These are phyloP conservation scores for Pelmatolapia mariae DNA, from an alignment of 2,113 vertebrate genomes.

Conservation along the genomic window DNA sequence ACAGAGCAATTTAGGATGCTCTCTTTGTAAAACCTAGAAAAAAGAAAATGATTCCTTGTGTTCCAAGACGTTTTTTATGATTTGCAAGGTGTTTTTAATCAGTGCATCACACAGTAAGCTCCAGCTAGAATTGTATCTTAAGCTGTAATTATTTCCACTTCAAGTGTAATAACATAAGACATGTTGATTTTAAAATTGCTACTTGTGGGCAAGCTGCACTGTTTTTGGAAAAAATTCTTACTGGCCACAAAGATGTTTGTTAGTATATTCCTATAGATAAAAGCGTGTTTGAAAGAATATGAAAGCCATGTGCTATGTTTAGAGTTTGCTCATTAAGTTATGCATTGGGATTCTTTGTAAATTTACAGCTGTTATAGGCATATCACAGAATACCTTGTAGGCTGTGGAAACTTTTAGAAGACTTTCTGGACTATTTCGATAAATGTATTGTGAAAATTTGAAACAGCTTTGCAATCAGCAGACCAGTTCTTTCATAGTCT, in stretches of 20 bases:
- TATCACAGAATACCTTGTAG: background rate
- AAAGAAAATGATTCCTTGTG: background rate
- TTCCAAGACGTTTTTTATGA: background rate
- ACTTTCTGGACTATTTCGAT: background rate
- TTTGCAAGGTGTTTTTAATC: conserved; percentile 22
- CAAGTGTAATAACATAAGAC: background rate
- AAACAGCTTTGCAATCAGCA: background rate
- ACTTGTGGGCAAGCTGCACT: background rate
- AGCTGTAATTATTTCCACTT: conserved; percentile 37
- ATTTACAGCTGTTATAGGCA: background rate
- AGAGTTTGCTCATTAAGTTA: background rate
- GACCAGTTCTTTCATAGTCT: background rate
- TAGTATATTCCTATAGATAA: background rate
- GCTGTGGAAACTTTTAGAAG: background rate
- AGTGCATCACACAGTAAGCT: background rate
- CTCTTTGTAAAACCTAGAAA: background rate
- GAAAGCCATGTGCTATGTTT: background rate
- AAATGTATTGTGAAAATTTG: background rate
- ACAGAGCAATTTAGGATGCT: conserved; percentile 1
- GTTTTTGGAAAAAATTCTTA: background rate
- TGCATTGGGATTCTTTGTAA: background rate
- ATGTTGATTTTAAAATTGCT: conserved; percentile 24
- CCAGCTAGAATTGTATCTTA: background rate
- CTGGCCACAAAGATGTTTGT: background rate
- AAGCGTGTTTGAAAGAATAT: background rate